Percentiles rank a stretch among this genome's conserved stretches.
These are phyloP conservation scores for Cuniculus paca DNA, from an alignment of 2,797 vertebrate species.

Conservation along the genomic window DNA sequence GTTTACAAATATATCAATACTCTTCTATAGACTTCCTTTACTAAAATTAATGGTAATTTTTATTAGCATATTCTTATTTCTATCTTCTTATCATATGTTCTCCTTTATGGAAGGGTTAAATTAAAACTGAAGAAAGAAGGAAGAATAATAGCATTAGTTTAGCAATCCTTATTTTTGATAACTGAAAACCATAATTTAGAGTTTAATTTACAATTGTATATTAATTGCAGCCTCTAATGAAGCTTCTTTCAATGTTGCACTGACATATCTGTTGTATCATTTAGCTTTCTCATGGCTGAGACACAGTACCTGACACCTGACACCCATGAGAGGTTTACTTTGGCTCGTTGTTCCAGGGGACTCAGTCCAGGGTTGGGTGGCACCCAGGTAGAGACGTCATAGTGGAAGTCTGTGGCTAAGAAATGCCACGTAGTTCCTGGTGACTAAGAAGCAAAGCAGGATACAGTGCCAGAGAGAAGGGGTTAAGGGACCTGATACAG, in stretches of 20 bases:
- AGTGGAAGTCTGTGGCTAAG: neutral
- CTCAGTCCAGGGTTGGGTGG: neutral
- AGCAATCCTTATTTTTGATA: neutral
- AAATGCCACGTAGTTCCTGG: neutral
- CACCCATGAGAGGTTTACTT: neutral
- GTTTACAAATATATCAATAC: neutral
- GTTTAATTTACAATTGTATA: neutral
- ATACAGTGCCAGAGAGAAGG: neutral
- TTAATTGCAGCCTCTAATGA: neutral
- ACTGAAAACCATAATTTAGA: neutral
- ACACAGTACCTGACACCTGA: neutral
- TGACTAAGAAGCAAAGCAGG: neutral
- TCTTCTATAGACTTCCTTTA: neutral
- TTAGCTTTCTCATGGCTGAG: neutral
- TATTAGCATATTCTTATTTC: neutral
- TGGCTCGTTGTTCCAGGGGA: neutral
- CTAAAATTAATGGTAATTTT: neutral
- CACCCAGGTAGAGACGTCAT: neutral
- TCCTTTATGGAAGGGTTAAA: neutral
- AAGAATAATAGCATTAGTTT: neutral
- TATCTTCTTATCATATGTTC: neutral
- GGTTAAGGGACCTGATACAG: neutral
- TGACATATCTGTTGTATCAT: neutral
- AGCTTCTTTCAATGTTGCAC: neutral
- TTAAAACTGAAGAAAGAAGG: neutral